A percentile compares a stretch with the other conserved stretches of the same genome.
phyloP scores from a whole-genome alignment of 1,140 invertebrate species.

The Macrocentrus cingulum region DNA sequence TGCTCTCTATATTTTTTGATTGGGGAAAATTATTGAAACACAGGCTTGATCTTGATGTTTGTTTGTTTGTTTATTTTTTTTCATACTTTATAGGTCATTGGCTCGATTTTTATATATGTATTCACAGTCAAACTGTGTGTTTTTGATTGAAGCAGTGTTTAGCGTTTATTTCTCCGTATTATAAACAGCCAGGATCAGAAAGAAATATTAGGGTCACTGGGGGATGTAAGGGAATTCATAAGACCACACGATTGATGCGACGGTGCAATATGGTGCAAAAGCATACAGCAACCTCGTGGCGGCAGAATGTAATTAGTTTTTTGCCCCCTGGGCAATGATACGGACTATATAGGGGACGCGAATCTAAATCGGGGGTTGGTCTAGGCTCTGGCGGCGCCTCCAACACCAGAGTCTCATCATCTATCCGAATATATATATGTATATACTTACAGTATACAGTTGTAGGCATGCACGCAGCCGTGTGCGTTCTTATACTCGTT shows the following conservation, averaged over 20 bases:
- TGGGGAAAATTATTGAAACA: slow-evolving; percentile 30
- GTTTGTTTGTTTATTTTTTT: background rate
- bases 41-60: slow-evolving; percentile 21
- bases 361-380: slow-evolving; percentile 13
- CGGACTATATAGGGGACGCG: slow-evolving; percentile 29
- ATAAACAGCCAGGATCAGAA: too few species aligned
- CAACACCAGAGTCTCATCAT: background rate
- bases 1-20: slow-evolving; percentile 39
- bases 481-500: slow-evolving; percentile 21
- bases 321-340: slow-evolving; percentile 50
- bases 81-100: too few species aligned
- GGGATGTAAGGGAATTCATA: slow-evolving; percentile 35
- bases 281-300: slow-evolving; percentile 34
- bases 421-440: too few species aligned
- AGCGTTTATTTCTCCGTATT: too few species aligned
- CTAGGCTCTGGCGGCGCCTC: slow-evolving; percentile 11
- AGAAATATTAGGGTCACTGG: too few species aligned
- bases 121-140: too few species aligned
- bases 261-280: slow-evolving; percentile 44
- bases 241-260: slow-evolving; percentile 34
- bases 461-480: background rate
- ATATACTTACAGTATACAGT: too few species aligned
- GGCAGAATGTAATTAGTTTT: slow-evolving; percentile 55
- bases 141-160: too few species aligned
- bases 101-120: too few species aligned